A percentile compares a stretch with the other conserved stretches of the same genome.
phyloP scores from a whole-genome alignment of 2,888 invertebrate genomes.

The Epinotia demarniana region DNA sequence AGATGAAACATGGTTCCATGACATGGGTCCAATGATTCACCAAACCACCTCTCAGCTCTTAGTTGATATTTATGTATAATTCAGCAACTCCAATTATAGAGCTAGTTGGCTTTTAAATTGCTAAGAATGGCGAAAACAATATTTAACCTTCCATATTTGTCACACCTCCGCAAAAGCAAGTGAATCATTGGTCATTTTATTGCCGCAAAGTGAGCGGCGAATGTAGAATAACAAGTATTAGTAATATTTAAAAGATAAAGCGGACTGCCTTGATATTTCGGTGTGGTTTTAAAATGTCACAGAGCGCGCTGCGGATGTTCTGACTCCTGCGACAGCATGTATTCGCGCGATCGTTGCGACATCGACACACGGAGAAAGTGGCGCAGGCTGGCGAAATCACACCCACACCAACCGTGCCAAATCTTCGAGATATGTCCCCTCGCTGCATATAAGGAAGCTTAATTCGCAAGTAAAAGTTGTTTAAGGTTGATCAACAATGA shows the following conservation, averaged over 20 bases:
- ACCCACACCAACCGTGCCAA: constrained; percentile 78
- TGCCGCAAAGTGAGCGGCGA: constrained; percentile 57
- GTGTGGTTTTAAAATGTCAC: constrained; percentile 71
- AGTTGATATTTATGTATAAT: too few species aligned
- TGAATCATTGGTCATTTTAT: constrained; percentile 71
- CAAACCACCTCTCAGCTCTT: constrained; percentile 1
- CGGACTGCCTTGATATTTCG: constrained; percentile 78
- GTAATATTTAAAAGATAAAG: constrained; percentile 60
- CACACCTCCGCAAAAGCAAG: constrained; percentile 64
- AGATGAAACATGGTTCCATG: not conserved
- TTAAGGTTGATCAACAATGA: constrained; percentile 51
- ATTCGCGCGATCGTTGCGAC: constrained; percentile 62
- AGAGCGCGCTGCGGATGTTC: constrained; percentile 47
- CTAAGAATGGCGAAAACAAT: constrained; percentile 54
- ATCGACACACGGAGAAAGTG: constrained; percentile 79
- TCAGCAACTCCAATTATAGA: constrained; percentile 32
- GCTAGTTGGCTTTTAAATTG: constrained; percentile 33
- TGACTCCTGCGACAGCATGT: constrained; percentile 46
- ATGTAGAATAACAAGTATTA: constrained; percentile 52
- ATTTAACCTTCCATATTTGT: constrained; percentile 76
- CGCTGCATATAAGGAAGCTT: constrained; percentile 66
- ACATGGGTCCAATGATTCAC: constrained; percentile 27
- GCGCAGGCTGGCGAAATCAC: constrained; percentile 79
- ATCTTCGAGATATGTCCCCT: constrained; percentile 70
- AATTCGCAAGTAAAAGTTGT: constrained; percentile 74